Conservation (phyloP, 2,113 vertebrate species). For the Asarcornis scutulata region DNA sequence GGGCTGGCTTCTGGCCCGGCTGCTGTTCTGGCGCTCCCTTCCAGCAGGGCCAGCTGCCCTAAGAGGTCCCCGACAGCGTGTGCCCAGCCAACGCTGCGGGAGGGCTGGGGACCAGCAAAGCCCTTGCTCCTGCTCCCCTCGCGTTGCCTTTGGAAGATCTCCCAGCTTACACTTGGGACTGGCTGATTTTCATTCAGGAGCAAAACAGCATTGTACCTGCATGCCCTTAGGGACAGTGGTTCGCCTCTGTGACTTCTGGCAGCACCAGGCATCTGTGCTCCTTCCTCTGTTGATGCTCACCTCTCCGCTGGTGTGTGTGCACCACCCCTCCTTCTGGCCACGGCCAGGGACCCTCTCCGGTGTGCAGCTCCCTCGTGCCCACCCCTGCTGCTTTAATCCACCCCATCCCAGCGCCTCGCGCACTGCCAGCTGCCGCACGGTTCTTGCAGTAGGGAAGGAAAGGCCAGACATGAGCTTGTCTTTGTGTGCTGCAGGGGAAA, state of each 20-base stretch:
- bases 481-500: neutral
- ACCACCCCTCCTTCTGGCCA: neutral
- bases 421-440: neutral
- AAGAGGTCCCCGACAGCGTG: accelerated
- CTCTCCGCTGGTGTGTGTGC: accelerated
- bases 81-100: neutral
- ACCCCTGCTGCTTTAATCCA: neutral
- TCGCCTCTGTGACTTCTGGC: neutral
- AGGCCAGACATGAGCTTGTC: neutral
- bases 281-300: neutral
- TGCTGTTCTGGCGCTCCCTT: neutral
- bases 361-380: neutral
- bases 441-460: neutral
- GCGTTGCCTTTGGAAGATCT: neutral
- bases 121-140: neutral
- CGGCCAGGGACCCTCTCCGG: neutral
- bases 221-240: neutral
- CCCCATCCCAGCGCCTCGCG: neutral
- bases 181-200: neutral
- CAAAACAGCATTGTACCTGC: neutral
- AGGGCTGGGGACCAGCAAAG: neutral
- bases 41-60: neutral
- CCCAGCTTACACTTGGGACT: neutral
- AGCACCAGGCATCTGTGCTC: neutral
- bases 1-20: neutral